Evolutionary conservation across 2,113 vertebrate genomes (phyloP), one percentile per base, ranked within the genome.

Genomic region (Notarius quadriscutis): DNA sequence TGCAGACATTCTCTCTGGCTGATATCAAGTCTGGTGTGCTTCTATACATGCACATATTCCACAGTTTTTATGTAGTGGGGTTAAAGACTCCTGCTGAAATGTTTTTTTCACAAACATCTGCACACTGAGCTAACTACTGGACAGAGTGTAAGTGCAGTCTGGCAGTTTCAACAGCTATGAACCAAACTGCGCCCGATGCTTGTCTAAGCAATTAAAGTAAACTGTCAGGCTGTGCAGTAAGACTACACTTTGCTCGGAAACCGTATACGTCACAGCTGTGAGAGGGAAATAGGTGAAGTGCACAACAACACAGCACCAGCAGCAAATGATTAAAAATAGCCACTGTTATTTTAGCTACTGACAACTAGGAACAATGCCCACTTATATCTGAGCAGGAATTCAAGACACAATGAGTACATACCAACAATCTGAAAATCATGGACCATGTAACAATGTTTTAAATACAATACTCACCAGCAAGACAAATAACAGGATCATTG

Each of bases 11-110:
- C 78, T 71, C 53, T 27, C 15, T 85, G 72, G 86, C 85, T 87
- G 74, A 78, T 25, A 75, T 9, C 51, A 57, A 57, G 86, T 62
- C 41, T 55, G 84, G 84, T 87, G 89, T 83, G 81, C 58, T 83
- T 67, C 22, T 5, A 77, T 41, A 27, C 89, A 91, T 79, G 89
- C 89, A 90, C 25, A 87, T 86, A 91, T 75, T 84, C 67, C 17
- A 55, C 34, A 87, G 75, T 20, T 71, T 67, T 92, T 92, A 92
- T 65, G 77, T 87, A 91, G 93, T 9, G 81, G 90, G 86, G 90
- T 92, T 30, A 87, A 86, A 83, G 85, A 87, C 81, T 81, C 87
- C 84, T 81, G 88, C 63, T 89, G 84, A 48, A 7, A 48, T 18
- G 0, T 41, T 34, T 8, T 25, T 41, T 34, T 8, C 30, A 14